Evolutionary conservation across 2,113 vertebrate species (phyloP), one percentile per base, ranked within the genome.

Genomic region (Tapirus terrestris): DNA sequence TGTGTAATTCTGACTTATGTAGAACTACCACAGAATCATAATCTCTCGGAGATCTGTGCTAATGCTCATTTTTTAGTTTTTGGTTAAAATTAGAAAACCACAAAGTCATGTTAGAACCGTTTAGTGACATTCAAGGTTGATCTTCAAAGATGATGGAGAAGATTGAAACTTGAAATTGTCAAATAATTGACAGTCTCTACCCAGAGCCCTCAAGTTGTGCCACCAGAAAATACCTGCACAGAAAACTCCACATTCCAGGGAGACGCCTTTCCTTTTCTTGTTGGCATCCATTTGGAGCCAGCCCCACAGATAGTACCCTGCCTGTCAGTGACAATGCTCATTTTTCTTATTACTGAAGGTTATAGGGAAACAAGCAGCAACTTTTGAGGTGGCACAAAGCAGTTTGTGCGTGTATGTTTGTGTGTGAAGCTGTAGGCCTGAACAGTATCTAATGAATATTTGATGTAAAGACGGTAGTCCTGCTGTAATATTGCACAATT

Each of bases 11-110:
- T 93, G 61, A 36, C 5, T 81, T 81, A 21, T 3, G 2, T 6
- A 61, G 33, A 48, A 10, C 10, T 79, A 36, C 23, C 65, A 18
- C 8, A 86, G 48, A 70, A 68, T 77, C 51, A 82, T 20, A 68
- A 63, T 60, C 51, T 80, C 18, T 31, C 0, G 21, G 43, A 53
- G 1, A 56, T 6, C 8, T 84, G 61, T 56, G 23, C 5, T 79
- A 20, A 45, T 82, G 20, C 27, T 87, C 51, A 21, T 8, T 45
- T 91, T 83, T 53, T 45, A 36, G 43, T 51, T 92, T 90, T 95
- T 45, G 72, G 13, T 94, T 95, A 85, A 96, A 92, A 73, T 87
- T 81, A 48, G 58, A 33, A 83, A 96, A 53, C 6, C 58, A 85
- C 13, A 36, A 94, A 58, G 5, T 51, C 45, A 53, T 56, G 23